Conservation (phyloP, 1,140 invertebrate species). For the Drosophila carrolli region DNA sequence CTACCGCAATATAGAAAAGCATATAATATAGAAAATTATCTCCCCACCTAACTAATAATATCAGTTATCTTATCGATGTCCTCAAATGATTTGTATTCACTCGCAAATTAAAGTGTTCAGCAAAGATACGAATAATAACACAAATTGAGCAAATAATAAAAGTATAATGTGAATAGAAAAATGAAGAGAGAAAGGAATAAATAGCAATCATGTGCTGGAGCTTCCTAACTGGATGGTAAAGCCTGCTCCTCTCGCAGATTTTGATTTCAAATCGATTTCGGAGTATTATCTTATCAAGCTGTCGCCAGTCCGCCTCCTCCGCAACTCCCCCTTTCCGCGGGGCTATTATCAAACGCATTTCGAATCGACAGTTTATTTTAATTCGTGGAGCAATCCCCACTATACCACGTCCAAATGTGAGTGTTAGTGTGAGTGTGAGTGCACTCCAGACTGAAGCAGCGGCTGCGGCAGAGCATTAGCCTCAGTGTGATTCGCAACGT, state of each 20-base stretch:
- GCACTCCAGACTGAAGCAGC: constrained; percentile 24
- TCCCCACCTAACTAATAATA: neutral
- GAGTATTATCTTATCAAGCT: constrained; percentile 64
- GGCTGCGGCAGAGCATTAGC: constrained; percentile 25
- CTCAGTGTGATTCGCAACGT: constrained; percentile 64
- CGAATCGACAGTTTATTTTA: constrained; percentile 50
- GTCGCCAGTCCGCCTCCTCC: constrained; percentile 11
- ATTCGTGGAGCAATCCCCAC: constrained; percentile 34
- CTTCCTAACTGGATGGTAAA: constrained; percentile 6
- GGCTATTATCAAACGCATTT: constrained; percentile 52
- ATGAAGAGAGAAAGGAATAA: neutral
- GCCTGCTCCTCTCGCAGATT: constrained; percentile 14
- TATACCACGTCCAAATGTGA: neutral
- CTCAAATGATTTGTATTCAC: constrained; percentile 21
- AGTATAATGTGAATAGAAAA: neutral
- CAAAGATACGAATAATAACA: neutral
- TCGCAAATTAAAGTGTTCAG: constrained; percentile 17
- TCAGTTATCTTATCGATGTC: constrained; percentile 29
- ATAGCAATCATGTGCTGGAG: neutral
- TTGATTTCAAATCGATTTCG: constrained; percentile 35
- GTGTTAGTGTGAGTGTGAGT: constrained; percentile 28
- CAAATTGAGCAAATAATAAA: constrained; percentile 6
- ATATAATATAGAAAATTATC: neutral
- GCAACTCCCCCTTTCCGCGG: neutral
- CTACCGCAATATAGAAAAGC: neutral